Evolutionary conservation across 2,797 vertebrate genomes (phyloP).

Genomic region (Diplodus sargus): DNA sequence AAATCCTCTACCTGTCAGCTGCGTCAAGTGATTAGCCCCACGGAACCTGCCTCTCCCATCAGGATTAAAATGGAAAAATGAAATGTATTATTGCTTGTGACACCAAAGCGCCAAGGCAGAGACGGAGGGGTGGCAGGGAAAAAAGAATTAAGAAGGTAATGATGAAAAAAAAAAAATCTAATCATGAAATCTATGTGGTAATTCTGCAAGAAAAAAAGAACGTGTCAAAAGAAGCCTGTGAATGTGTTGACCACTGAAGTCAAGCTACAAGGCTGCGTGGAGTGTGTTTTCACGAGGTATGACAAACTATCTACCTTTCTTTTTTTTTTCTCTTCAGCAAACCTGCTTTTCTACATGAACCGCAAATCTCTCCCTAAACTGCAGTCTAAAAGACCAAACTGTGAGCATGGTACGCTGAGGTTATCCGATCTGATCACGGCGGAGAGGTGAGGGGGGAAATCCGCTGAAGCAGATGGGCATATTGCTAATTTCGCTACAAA

Average conservation of each 20-base stretch:
- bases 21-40: constrained; percentile 64
- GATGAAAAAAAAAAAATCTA: constrained; percentile 28
- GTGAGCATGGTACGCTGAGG: neutral
- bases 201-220: constrained; percentile 45
- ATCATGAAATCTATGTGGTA: constrained; percentile 40
- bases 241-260: constrained; percentile 58
- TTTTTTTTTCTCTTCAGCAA: constrained; percentile 8
- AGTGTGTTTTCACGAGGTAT: constrained; percentile 29
- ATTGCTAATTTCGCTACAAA: constrained; percentile 1
- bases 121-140: neutral
- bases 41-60: constrained; percentile 52
- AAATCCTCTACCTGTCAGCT: constrained; percentile 49
- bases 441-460: constrained; percentile 1
- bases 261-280: constrained; percentile 19
- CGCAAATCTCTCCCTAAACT: constrained; percentile 19
- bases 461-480: neutral
- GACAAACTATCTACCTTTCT: constrained; percentile 10
- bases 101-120: constrained; percentile 24
- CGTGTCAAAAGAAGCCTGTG: constrained; percentile 45
- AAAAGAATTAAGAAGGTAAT: constrained; percentile 20
- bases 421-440: neutral
- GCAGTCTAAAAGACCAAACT: constrained; percentile 7
- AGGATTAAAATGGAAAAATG: constrained; percentile 67
- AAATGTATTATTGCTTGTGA: constrained; percentile 57
- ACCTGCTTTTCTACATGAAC: constrained; percentile 19